phyloP scores from a whole-genome alignment of 2,113 vertebrate genomes.

The Hassar affinis region DNA sequence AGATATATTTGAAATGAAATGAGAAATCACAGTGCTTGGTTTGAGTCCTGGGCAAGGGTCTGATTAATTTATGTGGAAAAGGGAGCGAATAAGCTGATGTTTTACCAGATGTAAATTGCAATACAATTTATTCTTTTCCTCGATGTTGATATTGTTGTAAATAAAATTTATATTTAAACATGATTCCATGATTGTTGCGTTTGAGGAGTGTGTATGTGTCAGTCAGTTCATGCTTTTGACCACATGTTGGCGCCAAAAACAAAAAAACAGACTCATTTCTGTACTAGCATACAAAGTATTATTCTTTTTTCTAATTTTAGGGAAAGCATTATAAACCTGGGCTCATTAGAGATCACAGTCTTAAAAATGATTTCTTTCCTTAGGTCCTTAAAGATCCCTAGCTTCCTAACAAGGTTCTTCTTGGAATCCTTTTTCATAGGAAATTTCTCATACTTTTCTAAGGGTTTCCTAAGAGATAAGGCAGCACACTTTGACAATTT shows the following conservation, averaged over 20 bases:
- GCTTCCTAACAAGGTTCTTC: neutral
- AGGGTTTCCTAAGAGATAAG: neutral
- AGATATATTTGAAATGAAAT: conserved; percentile 59
- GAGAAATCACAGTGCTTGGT: conserved; percentile 51
- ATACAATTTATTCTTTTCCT: conserved; percentile 76
- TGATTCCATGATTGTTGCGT: conserved; percentile 27
- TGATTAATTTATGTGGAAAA: conserved; percentile 59
- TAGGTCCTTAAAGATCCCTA: too few relatives aligned
- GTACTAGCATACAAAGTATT: neutral
- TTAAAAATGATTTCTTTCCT: too few relatives aligned
- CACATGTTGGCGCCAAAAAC: conserved; percentile 48
- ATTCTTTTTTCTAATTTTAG: neutral
- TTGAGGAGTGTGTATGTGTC: neutral
- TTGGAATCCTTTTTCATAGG: neutral
- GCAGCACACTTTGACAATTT: neutral
- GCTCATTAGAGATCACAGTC: neutral
- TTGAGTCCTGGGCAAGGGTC: conserved; percentile 26
- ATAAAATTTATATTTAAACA: conserved; percentile 99
- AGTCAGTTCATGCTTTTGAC: neutral
- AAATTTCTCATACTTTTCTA: neutral
- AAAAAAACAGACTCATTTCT: neutral
- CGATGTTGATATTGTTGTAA: conserved; percentile 93
- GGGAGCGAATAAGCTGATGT: conserved; percentile 67
- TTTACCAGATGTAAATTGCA: conserved; percentile 82
- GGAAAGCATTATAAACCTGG: neutral